Evolutionary conservation across 2,888 invertebrate genomes (phyloP).

Genomic region (Hirtodrosophila duncani): DNA sequence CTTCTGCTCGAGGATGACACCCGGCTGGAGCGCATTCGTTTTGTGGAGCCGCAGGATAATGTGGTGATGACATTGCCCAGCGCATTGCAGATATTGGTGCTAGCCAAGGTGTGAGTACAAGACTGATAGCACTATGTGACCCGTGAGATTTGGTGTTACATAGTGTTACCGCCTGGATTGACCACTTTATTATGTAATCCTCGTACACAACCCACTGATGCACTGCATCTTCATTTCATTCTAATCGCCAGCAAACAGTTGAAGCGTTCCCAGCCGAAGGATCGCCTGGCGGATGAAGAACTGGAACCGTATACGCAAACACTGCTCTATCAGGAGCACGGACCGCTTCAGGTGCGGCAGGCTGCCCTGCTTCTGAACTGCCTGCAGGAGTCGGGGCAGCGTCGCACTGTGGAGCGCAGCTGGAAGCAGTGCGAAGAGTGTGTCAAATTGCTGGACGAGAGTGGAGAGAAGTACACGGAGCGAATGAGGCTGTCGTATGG

Average conservation of each 20-base stretch:
- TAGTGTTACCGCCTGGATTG: no score
- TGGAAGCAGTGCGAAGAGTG: constrained; percentile 91
- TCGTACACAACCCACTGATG: neutral
- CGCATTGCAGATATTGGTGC: constrained; percentile 87
- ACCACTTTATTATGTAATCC: no score
- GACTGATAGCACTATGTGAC: no score
- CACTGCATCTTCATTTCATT: neutral
- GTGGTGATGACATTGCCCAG: constrained; percentile 81
- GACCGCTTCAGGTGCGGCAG: constrained; percentile 87
- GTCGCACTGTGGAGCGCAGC: constrained; percentile 91
- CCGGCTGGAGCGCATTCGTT: constrained; percentile 87
- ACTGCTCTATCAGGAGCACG: constrained; percentile 82
- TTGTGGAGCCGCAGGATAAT: constrained; percentile 81
- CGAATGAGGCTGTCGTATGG: constrained; percentile 81
- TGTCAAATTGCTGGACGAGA: constrained; percentile 80
- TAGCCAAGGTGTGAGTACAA: constrained; percentile 85
- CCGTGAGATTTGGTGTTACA: no score
- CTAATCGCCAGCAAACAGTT: constrained; percentile 82
- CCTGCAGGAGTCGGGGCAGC: constrained; percentile 86
- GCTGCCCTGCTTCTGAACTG: constrained; percentile 87
- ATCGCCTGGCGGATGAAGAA: constrained; percentile 89
- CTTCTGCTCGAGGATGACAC: constrained; percentile 91
- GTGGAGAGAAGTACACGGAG: constrained; percentile 36
- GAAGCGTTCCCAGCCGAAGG: constrained; percentile 86
- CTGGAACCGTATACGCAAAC: constrained; percentile 86